A percentile compares a stretch with the other conserved stretches of the same genome.
These are phyloP conservation scores for Cephus rjabovi DNA, from an alignment of 2,888 invertebrate species.

Conservation along the genomic window DNA sequence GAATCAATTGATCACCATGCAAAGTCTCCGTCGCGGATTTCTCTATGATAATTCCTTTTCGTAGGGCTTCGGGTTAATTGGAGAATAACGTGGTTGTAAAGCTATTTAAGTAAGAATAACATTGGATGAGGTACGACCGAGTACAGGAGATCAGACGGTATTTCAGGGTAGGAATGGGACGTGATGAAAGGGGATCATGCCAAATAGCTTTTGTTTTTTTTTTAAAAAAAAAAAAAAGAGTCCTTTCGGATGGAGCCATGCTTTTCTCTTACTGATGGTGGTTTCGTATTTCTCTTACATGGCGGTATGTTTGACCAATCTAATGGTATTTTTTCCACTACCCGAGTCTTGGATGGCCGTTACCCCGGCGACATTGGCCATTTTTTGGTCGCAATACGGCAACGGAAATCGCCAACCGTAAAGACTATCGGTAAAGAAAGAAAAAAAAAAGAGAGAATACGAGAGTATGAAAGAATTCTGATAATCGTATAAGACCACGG, in stretches of 20 bases:
- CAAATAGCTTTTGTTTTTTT: constrained; percentile 35
- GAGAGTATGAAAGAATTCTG: constrained; percentile 29
- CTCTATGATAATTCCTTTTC: neutral
- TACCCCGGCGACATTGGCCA: constrained; percentile 70
- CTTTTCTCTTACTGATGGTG: constrained; percentile 41
- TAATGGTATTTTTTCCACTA: constrained; percentile 67
- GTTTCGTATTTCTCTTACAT: constrained; percentile 53
- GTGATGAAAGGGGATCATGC: constrained; percentile 50
- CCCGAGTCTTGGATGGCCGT: constrained; percentile 65
- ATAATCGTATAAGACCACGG: neutral
- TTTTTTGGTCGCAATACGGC: constrained; percentile 95
- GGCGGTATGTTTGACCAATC: constrained; percentile 66
- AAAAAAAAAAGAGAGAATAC: constrained; percentile 43
- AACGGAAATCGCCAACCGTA: constrained; percentile 97
- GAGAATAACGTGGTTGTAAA: neutral
- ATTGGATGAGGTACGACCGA: neutral
- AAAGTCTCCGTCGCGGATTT: neutral
- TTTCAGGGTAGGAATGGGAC: constrained; percentile 18
- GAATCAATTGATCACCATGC: neutral
- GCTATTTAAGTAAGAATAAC: neutral
- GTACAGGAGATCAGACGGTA: neutral
- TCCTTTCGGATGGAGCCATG: constrained; percentile 49
- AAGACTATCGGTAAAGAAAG: constrained; percentile 75
- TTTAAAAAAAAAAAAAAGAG: constrained; percentile 19
- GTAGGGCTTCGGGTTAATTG: neutral